A percentile compares a stretch with the other conserved stretches of the same genome.
Evolutionary conservation across 1,140 invertebrate genomes (phyloP).

Genomic region (Mylabris phalerata): DNA sequence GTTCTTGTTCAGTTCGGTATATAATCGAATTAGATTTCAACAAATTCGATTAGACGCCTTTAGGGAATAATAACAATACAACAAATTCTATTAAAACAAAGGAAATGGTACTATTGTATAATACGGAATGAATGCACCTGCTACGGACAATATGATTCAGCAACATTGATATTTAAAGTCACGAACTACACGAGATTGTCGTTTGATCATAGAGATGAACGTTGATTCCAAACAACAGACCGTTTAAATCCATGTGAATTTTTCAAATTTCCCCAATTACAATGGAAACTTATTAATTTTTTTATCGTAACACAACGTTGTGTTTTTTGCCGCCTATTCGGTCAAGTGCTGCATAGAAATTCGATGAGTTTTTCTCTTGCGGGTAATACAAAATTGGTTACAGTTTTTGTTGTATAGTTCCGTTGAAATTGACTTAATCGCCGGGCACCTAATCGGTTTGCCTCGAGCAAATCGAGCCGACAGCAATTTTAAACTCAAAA

Average conservation of each 20-base stretch:
- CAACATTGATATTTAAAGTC: conserved; percentile 28
- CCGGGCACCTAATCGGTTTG: conserved; percentile 20
- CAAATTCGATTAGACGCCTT: no score
- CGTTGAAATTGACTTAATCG: conserved; percentile 29
- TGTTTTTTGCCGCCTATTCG: no score
- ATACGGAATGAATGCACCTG: conserved; percentile 28
- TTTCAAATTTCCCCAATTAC: no score
- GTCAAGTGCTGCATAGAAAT: no score
- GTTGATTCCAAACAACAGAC: no score
- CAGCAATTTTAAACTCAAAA: conserved; percentile 12
- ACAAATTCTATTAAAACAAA: conserved; percentile 5
- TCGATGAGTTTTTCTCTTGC: conserved; percentile 9
- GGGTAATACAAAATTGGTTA: conserved; percentile 28
- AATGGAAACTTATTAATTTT: no score
- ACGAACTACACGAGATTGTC: conserved; percentile 27
- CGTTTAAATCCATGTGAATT: no score
- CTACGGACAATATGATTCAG: conserved; percentile 28
- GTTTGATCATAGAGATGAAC: neutral
- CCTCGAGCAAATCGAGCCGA: conserved; percentile 17
- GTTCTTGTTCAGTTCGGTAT: no score
- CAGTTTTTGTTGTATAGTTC: conserved; percentile 23
- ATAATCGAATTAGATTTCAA: no score
- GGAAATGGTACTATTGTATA: conserved; percentile 14
- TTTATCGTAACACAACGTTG: no score
- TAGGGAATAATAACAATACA: no score